Conservation (phyloP, 2,888 invertebrate species). For the Calameuta pallipes region DNA sequence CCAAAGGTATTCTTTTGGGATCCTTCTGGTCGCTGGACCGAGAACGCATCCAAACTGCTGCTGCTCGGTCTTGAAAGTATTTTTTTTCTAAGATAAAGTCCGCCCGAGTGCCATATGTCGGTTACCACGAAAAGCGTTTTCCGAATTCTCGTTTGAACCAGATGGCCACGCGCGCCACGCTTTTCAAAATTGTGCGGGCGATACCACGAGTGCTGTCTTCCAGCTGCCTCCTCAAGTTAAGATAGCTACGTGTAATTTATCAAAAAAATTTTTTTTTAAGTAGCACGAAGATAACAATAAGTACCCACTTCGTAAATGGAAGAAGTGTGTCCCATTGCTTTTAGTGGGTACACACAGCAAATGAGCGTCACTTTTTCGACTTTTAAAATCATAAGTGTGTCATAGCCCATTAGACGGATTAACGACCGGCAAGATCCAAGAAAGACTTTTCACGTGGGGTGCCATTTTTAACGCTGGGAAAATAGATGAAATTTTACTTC, state of each 20-base stretch:
- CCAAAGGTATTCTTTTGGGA: conserved; percentile 20
- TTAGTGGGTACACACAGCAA: background rate
- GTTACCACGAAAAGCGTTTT: conserved; percentile 43
- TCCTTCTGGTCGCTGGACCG: conserved; percentile 12
- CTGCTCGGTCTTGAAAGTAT: conserved; percentile 19
- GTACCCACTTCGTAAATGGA: background rate
- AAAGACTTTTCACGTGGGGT: conserved; percentile 10
- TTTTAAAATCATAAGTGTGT: conserved; percentile 48
- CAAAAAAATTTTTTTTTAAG: background rate
- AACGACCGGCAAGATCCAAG: conserved; percentile 51
- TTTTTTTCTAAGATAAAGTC: conserved; percentile 18
- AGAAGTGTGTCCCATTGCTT: background rate
- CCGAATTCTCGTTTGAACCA: conserved; percentile 53
- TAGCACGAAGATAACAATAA: background rate
- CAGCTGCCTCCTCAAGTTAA: background rate
- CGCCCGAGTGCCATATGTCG: conserved; percentile 59
- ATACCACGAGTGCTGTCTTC: background rate
- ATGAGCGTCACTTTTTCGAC: conserved; percentile 37
- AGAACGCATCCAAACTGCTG: conserved; percentile 4
- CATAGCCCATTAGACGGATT: conserved; percentile 55
- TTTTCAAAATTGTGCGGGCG: conserved; percentile 10
- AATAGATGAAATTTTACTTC: background rate
- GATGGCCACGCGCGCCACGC: conserved; percentile 47
- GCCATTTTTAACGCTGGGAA: background rate
- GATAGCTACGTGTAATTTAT: background rate